Evolutionary conservation across 30 jellyfish, hydroid and myxozoan species (phyloP), one percentile per base, ranked within the genome.

Genomic region (Aurelia coerulea): DNA sequence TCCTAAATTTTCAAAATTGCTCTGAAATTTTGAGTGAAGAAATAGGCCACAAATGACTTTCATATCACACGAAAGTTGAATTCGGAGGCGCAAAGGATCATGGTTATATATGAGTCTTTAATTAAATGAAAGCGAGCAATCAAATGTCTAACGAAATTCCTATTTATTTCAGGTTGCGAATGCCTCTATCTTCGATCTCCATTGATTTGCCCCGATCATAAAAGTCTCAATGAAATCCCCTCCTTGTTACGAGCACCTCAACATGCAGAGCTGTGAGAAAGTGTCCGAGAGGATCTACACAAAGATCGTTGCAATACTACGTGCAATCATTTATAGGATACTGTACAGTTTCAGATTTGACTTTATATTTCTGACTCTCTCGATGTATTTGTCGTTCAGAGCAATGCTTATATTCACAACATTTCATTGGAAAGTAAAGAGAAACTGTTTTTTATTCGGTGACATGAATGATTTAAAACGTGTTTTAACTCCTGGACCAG

Each of bases 401-500:
- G 82, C 79, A 58, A 18, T 83, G 80, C 76, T 62, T 10, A 71
- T 63, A 33, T 83, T 83, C 49, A 32, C 79, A 19, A 75, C 66
- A 3, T 83, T 83, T 71, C 92, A 83, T 41, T 10, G 42, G 59
- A 71, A 68, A 70, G 92, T 83, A 29, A 59, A 71, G 64, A 83
- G 92, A 42, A 83, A 83, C 52, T 83, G 92, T 76, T 83, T 69
- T 83, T 73, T 83, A 14, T 83, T 69, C 62, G 92, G 83, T 41
- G 79, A 71, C 29, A 35, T 83, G 62, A 70, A 83, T 71, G 92
- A 83, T 17, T 32, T 83, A 5, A 70, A 83, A 62, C 69, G 92
- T 12, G 82, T 72, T 4, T 79, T 83, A 6, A 83, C 86, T n/a
- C 92, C 92, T 4, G 86, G 92, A 15, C 92, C 92, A 16, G 85